Evolutionary conservation across 1,140 invertebrate genomes (phyloP).

Genomic region (Zaprionus camerounensis): DNA sequence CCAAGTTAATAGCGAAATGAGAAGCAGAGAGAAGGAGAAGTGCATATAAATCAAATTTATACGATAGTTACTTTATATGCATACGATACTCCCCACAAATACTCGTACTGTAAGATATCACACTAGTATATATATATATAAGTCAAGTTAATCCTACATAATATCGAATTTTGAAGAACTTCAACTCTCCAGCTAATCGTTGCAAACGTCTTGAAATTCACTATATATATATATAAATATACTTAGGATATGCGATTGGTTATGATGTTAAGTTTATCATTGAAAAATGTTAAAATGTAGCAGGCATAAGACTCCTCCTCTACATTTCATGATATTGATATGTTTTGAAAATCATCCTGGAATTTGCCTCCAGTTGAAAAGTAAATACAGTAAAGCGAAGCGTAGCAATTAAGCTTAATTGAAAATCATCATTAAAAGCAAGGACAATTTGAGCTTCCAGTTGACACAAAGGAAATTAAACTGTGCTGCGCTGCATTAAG

Average conservation of each 20-base stretch:
- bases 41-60: constrained; percentile 72
- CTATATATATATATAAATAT: not conserved
- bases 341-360: not conserved
- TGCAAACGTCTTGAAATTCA: constrained; percentile 6
- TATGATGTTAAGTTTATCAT: not conserved
- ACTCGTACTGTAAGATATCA: constrained; percentile 17
- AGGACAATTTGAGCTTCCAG: constrained; percentile 54
- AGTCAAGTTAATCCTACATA: constrained; percentile 28
- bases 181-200: constrained; percentile 30
- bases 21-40: constrained; percentile 9
- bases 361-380: not conserved
- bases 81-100: constrained; percentile 9
- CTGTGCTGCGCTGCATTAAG: constrained; percentile 15
- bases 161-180: constrained; percentile 28
- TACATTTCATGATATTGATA: not conserved
- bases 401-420: constrained; percentile 44
- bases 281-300: too few relatives aligned
- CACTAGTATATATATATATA: constrained; percentile 4
- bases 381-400: constrained; percentile 1
- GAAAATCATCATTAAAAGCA: constrained; percentile 21
- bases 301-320: too few relatives aligned
- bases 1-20: constrained; percentile 57
- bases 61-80: constrained; percentile 38
- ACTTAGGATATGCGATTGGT: not conserved
- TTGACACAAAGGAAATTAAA: constrained; percentile 47